Evolutionary conservation across 2,113 vertebrate species (phyloP), one percentile per base, ranked within the genome.

Genomic region (Siphamia tubifer): DNA sequence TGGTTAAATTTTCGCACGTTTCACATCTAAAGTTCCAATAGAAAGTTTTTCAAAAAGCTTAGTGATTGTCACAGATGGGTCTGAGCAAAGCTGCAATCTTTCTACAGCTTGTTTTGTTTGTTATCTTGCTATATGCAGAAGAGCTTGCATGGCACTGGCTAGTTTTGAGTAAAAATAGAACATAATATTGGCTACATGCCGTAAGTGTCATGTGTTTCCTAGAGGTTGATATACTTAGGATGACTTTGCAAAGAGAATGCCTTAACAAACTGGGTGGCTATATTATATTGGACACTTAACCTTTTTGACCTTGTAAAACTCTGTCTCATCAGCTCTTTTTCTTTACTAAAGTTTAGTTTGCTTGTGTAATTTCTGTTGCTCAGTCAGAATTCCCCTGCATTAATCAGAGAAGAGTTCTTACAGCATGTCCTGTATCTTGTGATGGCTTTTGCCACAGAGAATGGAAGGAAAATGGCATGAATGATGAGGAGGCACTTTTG

Each of bases 161-260:
- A 35, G 70, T 68, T 79, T 27, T 3, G 21, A 42, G 60, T 77
- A 73, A 79, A 83, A 77, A 86, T 81, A 72, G 64, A 57, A 3
- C 53, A 21, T 53, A 4, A 76, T 49, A 43, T 55, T 4, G 52
- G 52, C 48, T 57, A 24, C 70, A 61, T 63, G 53, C 77, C 30
- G 56, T 1, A 39, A 55, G 48, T 64, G 66, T 69, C 80, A 83
- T 31, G 20, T 45, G 47, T 55, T 19, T 34, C 17, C 6, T 11
- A 6, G 10, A 25, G 73, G 45, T 15, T 21, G 24, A 57, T 27
- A 15, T 1, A 9, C 31, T 61, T 38, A n/a, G 0, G 35, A 9
- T 38, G 23, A 2, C 35, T 54, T 52, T 64, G 27, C 38, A 42
- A 43, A 25, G 25, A 19, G 1, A 16, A 38, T 8, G 15, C 28